These are phyloP conservation scores for Epiblema foenella DNA, from an alignment of 2,888 invertebrate genomes.

Conservation along the genomic window DNA sequence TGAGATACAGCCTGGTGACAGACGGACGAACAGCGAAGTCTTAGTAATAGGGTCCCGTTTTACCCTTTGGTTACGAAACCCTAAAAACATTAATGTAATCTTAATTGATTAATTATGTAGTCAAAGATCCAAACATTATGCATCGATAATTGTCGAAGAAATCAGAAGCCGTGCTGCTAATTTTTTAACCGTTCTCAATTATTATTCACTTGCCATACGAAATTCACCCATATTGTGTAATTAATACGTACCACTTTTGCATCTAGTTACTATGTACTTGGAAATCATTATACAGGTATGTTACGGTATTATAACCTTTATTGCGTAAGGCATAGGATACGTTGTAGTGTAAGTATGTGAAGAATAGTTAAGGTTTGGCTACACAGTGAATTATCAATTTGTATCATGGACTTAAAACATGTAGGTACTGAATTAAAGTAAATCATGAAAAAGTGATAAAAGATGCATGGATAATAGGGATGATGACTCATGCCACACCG, in stretches of 20 bases:
- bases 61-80: no score
- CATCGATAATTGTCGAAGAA: constrained; percentile 31
- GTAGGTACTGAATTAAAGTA: no score
- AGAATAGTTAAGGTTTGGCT: not conserved
- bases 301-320: not conserved
- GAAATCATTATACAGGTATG: not conserved
- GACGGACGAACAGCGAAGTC: no score
- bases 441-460: no score
- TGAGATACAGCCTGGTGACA: no score
- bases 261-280: not conserved
- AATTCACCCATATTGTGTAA: not conserved
- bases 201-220: not conserved
- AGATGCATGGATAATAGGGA: no score
- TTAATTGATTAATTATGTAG: not conserved
- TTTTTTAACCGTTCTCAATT: constrained; percentile 12
- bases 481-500: no score
- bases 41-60: no score
- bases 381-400: not conserved
- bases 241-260: not conserved
- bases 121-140: constrained; percentile 22
- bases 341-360: not conserved
- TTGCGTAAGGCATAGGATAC: not conserved
- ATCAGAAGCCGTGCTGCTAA: constrained; percentile 13
- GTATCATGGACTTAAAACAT: not conserved
- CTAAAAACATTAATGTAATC: no score